These are phyloP conservation scores for Ranitomeya imitator DNA, from an alignment of 2,113 vertebrate genomes.

Conservation along the genomic window DNA sequence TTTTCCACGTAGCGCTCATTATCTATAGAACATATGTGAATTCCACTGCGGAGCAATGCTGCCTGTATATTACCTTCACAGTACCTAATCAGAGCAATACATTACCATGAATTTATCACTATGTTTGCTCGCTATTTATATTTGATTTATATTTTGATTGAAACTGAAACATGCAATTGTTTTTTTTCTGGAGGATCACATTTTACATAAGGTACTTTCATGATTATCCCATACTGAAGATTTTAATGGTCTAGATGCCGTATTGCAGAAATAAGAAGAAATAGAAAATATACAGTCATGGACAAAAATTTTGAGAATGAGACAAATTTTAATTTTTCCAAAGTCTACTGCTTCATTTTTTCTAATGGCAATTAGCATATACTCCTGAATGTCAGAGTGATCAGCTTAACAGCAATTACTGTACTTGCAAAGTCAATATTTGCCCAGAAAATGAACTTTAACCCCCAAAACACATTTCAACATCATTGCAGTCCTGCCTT, in stretches of 20 bases:
- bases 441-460: too few species aligned
- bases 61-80: not conserved
- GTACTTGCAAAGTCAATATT: too few species aligned
- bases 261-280: not conserved
- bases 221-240: not conserved
- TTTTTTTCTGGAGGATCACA: not conserved
- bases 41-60: not conserved
- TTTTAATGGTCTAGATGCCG: not conserved
- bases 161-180: conserved; percentile 2
- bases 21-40: not conserved
- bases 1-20: conserved; percentile 5
- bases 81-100: not conserved
- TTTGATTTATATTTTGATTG: too few species aligned
- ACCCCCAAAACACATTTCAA: too few species aligned
- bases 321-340: too few species aligned
- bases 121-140: not conserved
- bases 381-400: too few species aligned
- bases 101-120: not conserved
- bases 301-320: too few species aligned
- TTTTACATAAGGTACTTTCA: not conserved
- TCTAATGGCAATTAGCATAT: too few species aligned
- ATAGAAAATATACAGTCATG: not conserved
- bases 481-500: too few species aligned
- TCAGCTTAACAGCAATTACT: too few species aligned
- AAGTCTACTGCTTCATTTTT: too few species aligned